Evolutionary conservation across 2,888 invertebrate species (phyloP), one percentile per base, ranked within the genome.

Genomic region (Polylopha cassiicola): DNA sequence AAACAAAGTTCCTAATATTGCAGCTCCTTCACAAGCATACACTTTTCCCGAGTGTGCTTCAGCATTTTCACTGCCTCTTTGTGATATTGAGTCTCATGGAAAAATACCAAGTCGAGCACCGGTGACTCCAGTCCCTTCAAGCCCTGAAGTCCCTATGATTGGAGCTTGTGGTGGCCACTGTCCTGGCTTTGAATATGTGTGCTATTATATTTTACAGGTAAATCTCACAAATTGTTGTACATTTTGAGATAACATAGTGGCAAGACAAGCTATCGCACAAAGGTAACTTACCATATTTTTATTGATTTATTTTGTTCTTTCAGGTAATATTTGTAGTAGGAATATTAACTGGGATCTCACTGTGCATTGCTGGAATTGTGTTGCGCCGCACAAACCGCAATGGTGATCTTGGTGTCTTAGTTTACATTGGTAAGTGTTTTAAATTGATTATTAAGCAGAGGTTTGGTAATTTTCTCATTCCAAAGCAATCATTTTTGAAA

Each of bases 151-250:
- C 39, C 87, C 88, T 32, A 87, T 88, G 27, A 88, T 90, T 43
- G 88, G 90, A 46, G 90, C 90, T 13, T 91, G 91, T 66, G 90
- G 90, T 6, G 91, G 91, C 3, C 90, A 89, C 61, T 91, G 91
- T 51, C 89, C 89, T 47, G 89, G 89, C 48, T 89, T 89, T 78
- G 90, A 91, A 81, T 90, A 90, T 80, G 89, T 90, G 53, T 91
- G 90, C 75, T 90, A 90, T 71, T 90, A 90, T 68, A 89, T 90
- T 59, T 79, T 91, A 58, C 90, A 90, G 87, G 90, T 90, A 60
- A 55, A 37, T 45, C 26, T 28, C 8, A 14, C 11, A 11, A 4
- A 28, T 39, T 2, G 14, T n/a, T 22, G 2, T 7, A 18, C 5
- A 2, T 3, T 5, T 16, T 5, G 3, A 17, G 8, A 9, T 3